These are phyloP conservation scores for Gnathonemus echidnorhynchus DNA, from an alignment of 2,113 vertebrate genomes.

Conservation along the genomic window DNA sequence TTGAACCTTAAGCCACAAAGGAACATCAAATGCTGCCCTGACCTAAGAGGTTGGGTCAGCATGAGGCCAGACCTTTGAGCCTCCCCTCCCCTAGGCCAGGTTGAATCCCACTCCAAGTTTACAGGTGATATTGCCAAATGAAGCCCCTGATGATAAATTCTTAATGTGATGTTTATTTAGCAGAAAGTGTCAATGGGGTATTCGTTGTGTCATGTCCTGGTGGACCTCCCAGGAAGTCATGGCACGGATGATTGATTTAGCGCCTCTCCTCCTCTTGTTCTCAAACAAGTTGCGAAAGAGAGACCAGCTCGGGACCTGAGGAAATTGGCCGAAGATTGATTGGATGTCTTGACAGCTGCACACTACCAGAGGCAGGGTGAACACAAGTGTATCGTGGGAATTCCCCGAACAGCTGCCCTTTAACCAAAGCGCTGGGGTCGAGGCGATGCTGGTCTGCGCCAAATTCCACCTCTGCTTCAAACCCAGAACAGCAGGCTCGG, in stretches of 20 bases:
- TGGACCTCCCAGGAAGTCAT: neutral
- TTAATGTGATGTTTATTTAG: neutral
- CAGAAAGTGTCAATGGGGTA: neutral
- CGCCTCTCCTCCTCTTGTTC: neutral
- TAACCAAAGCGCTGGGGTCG: neutral
- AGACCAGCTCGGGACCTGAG: neutral
- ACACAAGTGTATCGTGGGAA: neutral
- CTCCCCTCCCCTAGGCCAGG: neutral
- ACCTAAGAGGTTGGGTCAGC: neutral
- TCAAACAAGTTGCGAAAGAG: neutral
- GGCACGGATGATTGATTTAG: neutral
- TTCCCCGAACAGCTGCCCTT: constrained; percentile 6
- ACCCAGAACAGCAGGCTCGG: neutral
- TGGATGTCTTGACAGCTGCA: neutral
- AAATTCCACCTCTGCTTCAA: neutral
- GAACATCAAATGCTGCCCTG: neutral
- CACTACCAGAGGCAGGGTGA: neutral
- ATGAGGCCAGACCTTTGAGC: neutral
- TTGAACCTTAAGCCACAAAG: neutral
- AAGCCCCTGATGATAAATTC: neutral
- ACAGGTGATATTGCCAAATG: neutral
- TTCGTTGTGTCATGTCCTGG: neutral
- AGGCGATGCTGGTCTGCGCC: neutral
- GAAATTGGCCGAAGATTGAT: neutral
- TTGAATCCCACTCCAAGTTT: neutral